These are phyloP conservation scores for Diplolepis rosae DNA, from an alignment of 2,888 invertebrate genomes.

Conservation along the genomic window DNA sequence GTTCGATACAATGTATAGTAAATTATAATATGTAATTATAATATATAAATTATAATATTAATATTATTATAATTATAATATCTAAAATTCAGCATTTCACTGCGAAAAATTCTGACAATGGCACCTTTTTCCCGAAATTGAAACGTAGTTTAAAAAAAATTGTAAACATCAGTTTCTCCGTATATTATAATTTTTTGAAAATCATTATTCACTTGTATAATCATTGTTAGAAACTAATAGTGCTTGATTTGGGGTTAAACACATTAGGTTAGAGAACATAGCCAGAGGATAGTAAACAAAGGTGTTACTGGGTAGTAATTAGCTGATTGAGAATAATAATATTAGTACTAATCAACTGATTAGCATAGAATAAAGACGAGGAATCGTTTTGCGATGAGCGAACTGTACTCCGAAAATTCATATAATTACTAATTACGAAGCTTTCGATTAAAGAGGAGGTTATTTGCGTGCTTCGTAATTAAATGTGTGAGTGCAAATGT, in stretches of 20 bases:
- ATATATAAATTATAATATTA: too few species aligned
- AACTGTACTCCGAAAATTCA: slow-evolving; percentile 32
- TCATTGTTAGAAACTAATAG: too few species aligned
- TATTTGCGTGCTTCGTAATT: slow-evolving; percentile 1
- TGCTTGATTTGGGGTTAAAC: neutral
- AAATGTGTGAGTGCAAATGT: slow-evolving; percentile 7
- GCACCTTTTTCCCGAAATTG: too few species aligned
- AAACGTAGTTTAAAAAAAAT: too few species aligned
- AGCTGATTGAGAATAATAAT: slow-evolving; percentile 9
- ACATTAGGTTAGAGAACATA: neutral
- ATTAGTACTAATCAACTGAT: slow-evolving; percentile 14
- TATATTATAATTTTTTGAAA: too few species aligned
- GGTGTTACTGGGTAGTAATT: slow-evolving; percentile 10
- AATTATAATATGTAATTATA: too few species aligned
- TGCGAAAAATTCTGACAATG: too few species aligned
- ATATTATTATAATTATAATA: too few species aligned
- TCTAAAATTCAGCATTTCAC: too few species aligned
- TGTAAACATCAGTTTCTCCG: too few species aligned
- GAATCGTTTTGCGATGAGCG: slow-evolving; percentile 34
- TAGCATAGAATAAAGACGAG: slow-evolving; percentile 21
- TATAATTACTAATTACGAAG: slow-evolving; percentile 34
- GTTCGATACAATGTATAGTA: too few species aligned
- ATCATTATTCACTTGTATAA: too few species aligned
- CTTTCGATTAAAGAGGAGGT: slow-evolving; percentile 27
- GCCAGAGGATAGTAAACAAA: slow-evolving; percentile 1